phyloP scores from a whole-genome alignment of 1,140 invertebrate species.

The Pantala flavescens region DNA sequence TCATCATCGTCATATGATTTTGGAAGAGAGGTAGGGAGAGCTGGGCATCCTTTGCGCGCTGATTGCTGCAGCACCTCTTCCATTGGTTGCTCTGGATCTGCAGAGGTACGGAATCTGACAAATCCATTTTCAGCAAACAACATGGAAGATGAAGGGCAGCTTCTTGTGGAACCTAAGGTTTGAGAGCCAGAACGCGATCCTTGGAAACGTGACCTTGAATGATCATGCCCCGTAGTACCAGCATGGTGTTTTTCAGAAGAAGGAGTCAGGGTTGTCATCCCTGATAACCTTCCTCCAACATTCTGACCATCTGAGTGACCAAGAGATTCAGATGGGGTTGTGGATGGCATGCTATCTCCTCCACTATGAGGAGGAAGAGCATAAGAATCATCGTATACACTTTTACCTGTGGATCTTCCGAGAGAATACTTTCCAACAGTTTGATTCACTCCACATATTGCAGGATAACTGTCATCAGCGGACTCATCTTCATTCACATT shows the following conservation, averaged over 20 bases:
- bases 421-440: slow-evolving; percentile 72
- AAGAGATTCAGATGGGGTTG: background rate
- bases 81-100: slow-evolving; percentile 33
- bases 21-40: background rate
- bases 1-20: background rate
- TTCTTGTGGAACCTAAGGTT: slow-evolving; percentile 15
- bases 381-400: slow-evolving; percentile 57
- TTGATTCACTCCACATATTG: slow-evolving; percentile 73
- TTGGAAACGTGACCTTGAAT: slow-evolving; percentile 30
- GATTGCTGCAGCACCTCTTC: slow-evolving; percentile 18
- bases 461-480: slow-evolving; percentile 57
- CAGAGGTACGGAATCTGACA: slow-evolving; percentile 61
- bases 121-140: slow-evolving; percentile 76
- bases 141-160: slow-evolving; percentile 46
- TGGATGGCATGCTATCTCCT: background rate
- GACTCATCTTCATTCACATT: slow-evolving; percentile 34
- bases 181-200: slow-evolving; percentile 22
- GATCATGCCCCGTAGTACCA: background rate
- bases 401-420: slow-evolving; percentile 51
- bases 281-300: background rate
- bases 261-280: background rate
- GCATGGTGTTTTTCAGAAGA: background rate
- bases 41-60: background rate
- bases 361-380: slow-evolving; percentile 29
- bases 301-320: background rate